Percentiles rank a stretch among this genome's conserved stretches.
phyloP scores from a whole-genome alignment of 2,888 invertebrate species.

The Cerastoderma edule region DNA sequence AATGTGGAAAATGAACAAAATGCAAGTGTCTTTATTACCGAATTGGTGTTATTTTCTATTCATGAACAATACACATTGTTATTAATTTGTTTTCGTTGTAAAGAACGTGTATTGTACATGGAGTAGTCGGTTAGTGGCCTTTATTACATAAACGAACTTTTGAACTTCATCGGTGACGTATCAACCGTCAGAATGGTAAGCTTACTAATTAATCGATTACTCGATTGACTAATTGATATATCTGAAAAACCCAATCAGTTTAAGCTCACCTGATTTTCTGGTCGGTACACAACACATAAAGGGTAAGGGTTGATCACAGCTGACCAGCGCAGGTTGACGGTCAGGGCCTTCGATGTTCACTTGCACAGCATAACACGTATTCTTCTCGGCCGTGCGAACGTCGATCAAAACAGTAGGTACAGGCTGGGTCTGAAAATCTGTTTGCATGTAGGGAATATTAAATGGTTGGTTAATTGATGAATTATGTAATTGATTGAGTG shows the following conservation, averaged over 20 bases:
- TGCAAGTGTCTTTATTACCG: too few species aligned
- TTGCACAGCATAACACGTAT: too few species aligned
- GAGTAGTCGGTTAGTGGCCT: too few species aligned
- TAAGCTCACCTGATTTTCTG: neutral
- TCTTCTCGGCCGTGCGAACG: neutral
- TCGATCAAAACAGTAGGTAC: slow-evolving; percentile 1
- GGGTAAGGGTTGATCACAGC: neutral
- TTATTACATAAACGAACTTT: neutral
- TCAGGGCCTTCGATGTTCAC: neutral
- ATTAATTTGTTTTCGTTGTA: too few species aligned
- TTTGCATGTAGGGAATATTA: neutral
- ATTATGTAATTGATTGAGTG: too few species aligned
- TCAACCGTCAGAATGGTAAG: neutral
- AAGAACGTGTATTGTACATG: too few species aligned
- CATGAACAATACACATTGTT: too few species aligned
- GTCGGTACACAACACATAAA: neutral
- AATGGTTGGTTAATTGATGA: neutral
- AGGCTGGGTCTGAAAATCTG: neutral
- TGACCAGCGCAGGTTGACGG: neutral
- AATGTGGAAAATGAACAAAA: too few species aligned
- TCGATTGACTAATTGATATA: too few species aligned
- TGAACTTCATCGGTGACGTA: neutral
- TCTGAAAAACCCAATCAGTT: too few species aligned
- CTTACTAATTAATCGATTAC: too few species aligned
- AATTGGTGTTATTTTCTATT: too few species aligned